Conservation (phyloP, 2,888 invertebrate species). For the Caenorhabditis afra region DNA sequence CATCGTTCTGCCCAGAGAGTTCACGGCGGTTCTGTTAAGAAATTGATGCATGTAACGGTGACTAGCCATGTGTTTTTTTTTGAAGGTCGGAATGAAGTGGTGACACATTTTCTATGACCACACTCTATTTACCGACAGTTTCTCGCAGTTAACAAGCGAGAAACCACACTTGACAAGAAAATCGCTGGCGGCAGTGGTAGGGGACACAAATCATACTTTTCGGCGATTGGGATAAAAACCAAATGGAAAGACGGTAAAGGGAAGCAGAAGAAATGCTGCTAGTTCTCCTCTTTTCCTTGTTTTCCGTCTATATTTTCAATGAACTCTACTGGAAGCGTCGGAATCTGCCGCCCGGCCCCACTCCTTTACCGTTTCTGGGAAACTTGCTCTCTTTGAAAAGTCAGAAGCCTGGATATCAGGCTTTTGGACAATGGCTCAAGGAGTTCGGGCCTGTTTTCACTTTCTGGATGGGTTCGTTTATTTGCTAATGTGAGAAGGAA, state of each 20-base stretch:
- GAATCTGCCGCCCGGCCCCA: slow-evolving; percentile 59
- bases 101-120: too few species aligned
- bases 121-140: too few species aligned
- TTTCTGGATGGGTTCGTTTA: slow-evolving; percentile 42
- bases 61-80: too few species aligned
- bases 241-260: too few species aligned
- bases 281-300: slow-evolving; percentile 12
- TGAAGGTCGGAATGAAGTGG: too few species aligned
- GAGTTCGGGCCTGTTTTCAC: slow-evolving; percentile 48
- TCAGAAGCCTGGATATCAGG: slow-evolving; percentile 48
- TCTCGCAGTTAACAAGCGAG: too few species aligned
- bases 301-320: slow-evolving; percentile 27
- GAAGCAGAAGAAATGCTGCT: not conserved
- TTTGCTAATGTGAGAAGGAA: not conserved
- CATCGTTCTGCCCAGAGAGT: slow-evolving; percentile 6
- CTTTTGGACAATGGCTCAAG: slow-evolving; percentile 38
- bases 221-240: too few species aligned
- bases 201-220: too few species aligned
- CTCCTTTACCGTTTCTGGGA: slow-evolving; percentile 46
- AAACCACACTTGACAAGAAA: too few species aligned
- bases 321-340: slow-evolving; percentile 54
- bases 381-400: slow-evolving; percentile 21
- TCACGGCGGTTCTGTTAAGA: not conserved
- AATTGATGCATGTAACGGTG: too few species aligned
- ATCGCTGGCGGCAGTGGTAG: too few species aligned